phyloP scores from a whole-genome alignment of 2,113 vertebrate species.

The Lagopus muta region DNA sequence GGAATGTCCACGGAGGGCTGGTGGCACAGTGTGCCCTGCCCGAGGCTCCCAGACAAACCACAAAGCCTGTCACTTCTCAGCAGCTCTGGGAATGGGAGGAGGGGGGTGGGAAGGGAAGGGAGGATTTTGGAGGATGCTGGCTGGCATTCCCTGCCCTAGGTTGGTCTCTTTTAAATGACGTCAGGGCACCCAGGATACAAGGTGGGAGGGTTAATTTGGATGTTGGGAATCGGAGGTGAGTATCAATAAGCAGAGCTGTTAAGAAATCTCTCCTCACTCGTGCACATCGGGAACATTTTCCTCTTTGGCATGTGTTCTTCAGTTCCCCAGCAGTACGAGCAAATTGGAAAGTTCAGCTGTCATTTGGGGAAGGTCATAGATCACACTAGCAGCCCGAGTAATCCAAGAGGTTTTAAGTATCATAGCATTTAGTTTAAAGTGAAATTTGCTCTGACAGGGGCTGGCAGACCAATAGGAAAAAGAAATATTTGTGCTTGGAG shows the following conservation, averaged over 20 bases:
- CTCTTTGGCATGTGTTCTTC: conserved; percentile 72
- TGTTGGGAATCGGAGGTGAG: not conserved
- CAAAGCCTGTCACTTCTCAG: not conserved
- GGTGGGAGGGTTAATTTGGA: not conserved
- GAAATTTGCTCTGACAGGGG: conserved; percentile 90
- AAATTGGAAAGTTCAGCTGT: conserved; percentile 83
- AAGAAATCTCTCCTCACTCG: conserved; percentile 69
- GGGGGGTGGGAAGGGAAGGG: not conserved
- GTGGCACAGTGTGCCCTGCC: not conserved
- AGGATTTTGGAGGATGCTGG: not conserved
- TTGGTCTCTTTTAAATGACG: not conserved
- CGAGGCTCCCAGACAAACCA: not conserved
- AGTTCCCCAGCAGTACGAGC: conserved; percentile 71
- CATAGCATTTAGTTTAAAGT: conserved; percentile 84
- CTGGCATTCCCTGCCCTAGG: not conserved
- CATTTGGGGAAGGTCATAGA: conserved; percentile 83
- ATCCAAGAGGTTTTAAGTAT: conserved; percentile 84
- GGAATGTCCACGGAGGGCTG: not conserved
- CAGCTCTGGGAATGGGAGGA: not conserved
- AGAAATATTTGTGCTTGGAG: conserved; percentile 87
- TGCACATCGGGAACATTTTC: conserved; percentile 75
- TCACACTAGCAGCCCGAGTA: conserved; percentile 80
- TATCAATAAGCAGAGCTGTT: conserved; percentile 39
- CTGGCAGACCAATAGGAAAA: conserved; percentile 91
- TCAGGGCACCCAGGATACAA: not conserved